A percentile compares a stretch with the other conserved stretches of the same genome.
Evolutionary conservation across 2,113 vertebrate genomes (phyloP).

Genomic region (Cololabis saira): DNA sequence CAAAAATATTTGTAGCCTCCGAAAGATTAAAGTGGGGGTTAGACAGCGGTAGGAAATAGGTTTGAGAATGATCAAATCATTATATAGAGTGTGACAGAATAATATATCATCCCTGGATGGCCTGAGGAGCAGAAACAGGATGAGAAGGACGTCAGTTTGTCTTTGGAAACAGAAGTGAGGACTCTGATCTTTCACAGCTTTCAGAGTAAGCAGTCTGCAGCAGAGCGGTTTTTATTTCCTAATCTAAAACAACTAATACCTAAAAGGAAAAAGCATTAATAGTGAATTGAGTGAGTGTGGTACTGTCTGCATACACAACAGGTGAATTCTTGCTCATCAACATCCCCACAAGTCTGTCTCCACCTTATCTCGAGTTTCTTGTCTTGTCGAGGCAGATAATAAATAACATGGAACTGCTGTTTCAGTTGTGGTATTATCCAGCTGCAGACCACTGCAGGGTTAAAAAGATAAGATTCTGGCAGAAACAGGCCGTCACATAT

Average conservation of each 20-base stretch:
- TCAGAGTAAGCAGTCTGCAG: slow-evolving; percentile 11
- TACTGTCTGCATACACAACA: slow-evolving; percentile 32
- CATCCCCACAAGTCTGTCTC: slow-evolving; percentile 27
- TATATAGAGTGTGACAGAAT: no score
- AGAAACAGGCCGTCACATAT: neutral
- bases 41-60: no score
- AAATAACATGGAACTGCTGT: slow-evolving; percentile 26
- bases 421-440: neutral
- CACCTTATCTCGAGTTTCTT: slow-evolving; percentile 39
- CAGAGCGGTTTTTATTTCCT: no score
- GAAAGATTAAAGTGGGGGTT: no score
- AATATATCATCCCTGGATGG: no score
- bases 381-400: slow-evolving; percentile 31
- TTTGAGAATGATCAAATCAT: no score
- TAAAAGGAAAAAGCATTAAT: no score
- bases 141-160: neutral
- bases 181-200: slow-evolving; percentile 1
- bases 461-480: neutral
- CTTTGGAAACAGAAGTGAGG: slow-evolving; percentile 1
- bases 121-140: no score
- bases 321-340: slow-evolving; percentile 38
- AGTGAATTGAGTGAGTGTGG: no score
- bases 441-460: neutral
- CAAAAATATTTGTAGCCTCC: no score
- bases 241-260: no score